Evolutionary conservation across 2,113 vertebrate genomes (phyloP).

Genomic region (Dasyurus viverrinus): DNA sequence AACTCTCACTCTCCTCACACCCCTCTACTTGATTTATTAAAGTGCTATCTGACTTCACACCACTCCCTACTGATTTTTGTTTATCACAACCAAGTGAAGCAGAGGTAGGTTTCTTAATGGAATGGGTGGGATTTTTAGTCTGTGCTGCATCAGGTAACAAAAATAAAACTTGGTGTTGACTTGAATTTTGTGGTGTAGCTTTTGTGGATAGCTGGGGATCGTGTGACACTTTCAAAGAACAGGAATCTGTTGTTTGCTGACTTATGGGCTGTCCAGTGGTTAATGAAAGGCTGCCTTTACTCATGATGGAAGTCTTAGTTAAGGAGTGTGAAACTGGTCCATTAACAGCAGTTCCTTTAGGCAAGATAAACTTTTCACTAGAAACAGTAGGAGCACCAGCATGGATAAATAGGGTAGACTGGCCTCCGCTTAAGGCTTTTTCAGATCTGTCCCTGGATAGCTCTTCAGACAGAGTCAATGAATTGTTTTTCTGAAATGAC

Average conservation of each 20-base stretch:
- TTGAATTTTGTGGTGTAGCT: slow-evolving; percentile 90
- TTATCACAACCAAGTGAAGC: slow-evolving; percentile 88
- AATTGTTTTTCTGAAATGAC: slow-evolving; percentile 88
- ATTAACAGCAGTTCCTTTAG: slow-evolving; percentile 96
- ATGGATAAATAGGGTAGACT: slow-evolving; percentile 93
- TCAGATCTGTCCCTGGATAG: slow-evolving; percentile 91
- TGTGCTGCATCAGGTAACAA: slow-evolving; percentile 91
- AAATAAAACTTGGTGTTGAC: slow-evolving; percentile 90
- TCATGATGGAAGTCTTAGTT: slow-evolving; percentile 92
- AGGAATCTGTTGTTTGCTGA: slow-evolving; percentile 87
- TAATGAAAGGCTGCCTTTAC: slow-evolving; percentile 91
- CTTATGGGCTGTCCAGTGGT: slow-evolving; percentile 89
- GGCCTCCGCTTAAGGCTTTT: slow-evolving; percentile 98
- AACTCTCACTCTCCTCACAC: slow-evolving; percentile 85
- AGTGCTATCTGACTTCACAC: slow-evolving; percentile 88
- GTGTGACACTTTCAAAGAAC: slow-evolving; percentile 89
- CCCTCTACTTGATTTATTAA: slow-evolving; percentile 89
- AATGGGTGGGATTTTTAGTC: slow-evolving; percentile 89
- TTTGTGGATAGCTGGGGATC: slow-evolving; percentile 88
- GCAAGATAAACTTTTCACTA: slow-evolving; percentile 90
- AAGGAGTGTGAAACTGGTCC: slow-evolving; percentile 96
- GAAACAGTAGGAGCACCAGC: slow-evolving; percentile 93
- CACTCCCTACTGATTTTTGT: slow-evolving; percentile 86
- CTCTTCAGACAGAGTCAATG: slow-evolving; percentile 89
- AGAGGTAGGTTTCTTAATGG: slow-evolving; percentile 93